Percentiles rank a stretch among this genome's conserved stretches.
Evolutionary conservation across 2,113 vertebrate genomes (phyloP).

Genomic region (Promerops cafer): DNA sequence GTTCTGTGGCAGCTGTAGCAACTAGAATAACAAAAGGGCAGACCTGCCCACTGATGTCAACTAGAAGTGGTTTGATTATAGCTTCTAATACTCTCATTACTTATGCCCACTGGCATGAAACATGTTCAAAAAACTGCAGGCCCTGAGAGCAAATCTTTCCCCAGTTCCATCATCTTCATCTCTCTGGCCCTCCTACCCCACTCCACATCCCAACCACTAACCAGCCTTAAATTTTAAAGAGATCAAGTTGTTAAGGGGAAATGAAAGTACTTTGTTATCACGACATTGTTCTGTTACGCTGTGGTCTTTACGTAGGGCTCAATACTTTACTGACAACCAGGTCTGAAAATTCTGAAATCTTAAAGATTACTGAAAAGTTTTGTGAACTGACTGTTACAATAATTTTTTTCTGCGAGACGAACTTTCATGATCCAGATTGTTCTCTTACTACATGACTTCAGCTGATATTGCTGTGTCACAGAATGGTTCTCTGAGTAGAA

Average conservation of each 20-base stretch:
- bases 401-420: neutral
- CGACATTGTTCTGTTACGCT: neutral
- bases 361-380: neutral
- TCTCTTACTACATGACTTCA: neutral
- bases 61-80: neutral
- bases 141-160: neutral
- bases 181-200: neutral
- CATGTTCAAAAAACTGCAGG: neutral
- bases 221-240: neutral
- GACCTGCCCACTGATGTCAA: neutral
- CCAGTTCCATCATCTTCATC: neutral
- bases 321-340: neutral
- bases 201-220: neutral
- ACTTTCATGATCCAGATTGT: neutral
- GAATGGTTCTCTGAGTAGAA: neutral
- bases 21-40: neutral
- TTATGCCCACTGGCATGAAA: neutral
- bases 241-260: neutral
- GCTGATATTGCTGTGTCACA: neutral
- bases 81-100: neutral
- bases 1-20: neutral
- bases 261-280: neutral
- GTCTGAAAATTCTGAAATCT: neutral
- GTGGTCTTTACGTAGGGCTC: neutral
- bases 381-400: neutral